phyloP scores from a whole-genome alignment of 1,140 invertebrate species.

The Temnothorax longispinosus region DNA sequence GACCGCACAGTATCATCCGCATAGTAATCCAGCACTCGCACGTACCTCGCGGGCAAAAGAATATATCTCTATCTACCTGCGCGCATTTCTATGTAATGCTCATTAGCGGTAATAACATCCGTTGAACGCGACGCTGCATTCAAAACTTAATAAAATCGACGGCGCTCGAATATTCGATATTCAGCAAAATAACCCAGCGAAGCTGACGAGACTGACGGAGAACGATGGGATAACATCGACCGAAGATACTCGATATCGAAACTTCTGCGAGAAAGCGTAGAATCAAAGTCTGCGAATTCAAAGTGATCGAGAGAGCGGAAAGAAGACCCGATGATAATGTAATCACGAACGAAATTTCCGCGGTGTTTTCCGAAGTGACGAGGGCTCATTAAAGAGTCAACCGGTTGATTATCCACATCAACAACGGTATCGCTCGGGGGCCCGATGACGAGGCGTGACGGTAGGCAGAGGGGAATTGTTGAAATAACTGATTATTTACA shows the following conservation, averaged over 20 bases:
- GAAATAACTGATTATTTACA: slow-evolving; percentile 59
- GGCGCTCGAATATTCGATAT: slow-evolving; percentile 7
- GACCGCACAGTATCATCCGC: background rate
- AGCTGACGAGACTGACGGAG: background rate
- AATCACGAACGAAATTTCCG: background rate
- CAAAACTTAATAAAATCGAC: slow-evolving; percentile 17
- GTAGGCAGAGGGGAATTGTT: background rate
- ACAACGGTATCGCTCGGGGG: slow-evolving; percentile 1
- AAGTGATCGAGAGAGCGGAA: background rate
- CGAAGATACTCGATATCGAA: slow-evolving; percentile 3
- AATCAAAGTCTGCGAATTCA: background rate
- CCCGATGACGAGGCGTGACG: slow-evolving; percentile 20
- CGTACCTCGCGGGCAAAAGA: background rate
- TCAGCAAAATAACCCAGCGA: background rate
- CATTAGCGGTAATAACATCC: slow-evolving; percentile 27
- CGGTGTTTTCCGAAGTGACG: slow-evolving; percentile 39
- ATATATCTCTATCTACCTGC: background rate
- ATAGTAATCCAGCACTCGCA: background rate
- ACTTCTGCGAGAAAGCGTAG: background rate
- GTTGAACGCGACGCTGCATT: background rate
- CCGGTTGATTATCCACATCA: slow-evolving; percentile 41
- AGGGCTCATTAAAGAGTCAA: slow-evolving; percentile 48
- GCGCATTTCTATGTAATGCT: background rate
- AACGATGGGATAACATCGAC: background rate
- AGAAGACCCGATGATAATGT: slow-evolving; percentile 2